Conservation (phyloP, 2,888 invertebrate species). For the Nomada goodeniana region DNA sequence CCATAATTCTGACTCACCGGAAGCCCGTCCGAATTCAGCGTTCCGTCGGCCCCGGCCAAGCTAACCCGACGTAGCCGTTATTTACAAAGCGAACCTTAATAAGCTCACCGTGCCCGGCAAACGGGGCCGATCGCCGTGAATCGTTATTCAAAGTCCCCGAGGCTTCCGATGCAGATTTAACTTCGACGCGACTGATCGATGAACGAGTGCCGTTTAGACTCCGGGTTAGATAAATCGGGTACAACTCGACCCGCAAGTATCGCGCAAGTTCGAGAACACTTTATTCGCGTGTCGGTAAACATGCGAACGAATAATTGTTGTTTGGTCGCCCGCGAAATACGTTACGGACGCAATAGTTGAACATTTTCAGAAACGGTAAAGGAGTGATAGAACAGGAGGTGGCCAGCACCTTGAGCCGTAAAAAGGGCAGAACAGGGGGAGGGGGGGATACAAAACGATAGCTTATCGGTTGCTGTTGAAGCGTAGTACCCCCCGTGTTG, state of each 20-base stretch:
- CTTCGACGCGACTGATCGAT: constrained; percentile 13
- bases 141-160: constrained; percentile 64
- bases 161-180: constrained; percentile 47
- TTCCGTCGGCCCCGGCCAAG: constrained; percentile 37
- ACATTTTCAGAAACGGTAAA: background rate
- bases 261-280: too few species aligned
- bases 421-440: background rate
- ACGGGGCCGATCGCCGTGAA: constrained; percentile 42
- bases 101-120: constrained; percentile 49
- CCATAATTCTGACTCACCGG: constrained; percentile 59
- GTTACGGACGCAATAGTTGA: too few species aligned
- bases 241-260: too few species aligned
- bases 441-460: background rate
- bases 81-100: constrained; percentile 67
- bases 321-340: too few species aligned
- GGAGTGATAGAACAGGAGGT: background rate
- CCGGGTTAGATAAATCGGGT: too few species aligned
- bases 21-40: constrained; percentile 63
- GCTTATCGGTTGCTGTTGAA: background rate
- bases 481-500: background rate
- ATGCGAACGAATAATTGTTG: too few species aligned
- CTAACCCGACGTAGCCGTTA: constrained; percentile 51
- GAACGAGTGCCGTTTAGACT: too few species aligned
- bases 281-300: too few species aligned
- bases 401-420: background rate